These are phyloP conservation scores for Trididemnum miniatum DNA, from an alignment of 23 tunicate species.

Conservation along the genomic window DNA sequence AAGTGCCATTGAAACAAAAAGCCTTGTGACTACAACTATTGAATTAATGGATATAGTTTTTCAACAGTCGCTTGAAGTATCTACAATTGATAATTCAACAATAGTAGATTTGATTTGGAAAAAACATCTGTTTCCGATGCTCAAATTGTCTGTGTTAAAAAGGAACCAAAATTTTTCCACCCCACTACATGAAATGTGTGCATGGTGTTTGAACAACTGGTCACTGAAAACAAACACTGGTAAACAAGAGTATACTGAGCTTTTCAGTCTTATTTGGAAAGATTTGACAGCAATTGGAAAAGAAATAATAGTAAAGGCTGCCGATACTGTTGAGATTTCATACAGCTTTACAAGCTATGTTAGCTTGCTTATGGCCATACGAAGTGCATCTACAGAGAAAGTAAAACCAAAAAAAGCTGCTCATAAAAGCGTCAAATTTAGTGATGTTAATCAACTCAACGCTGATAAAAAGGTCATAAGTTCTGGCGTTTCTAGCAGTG, in stretches of 20 bases:
- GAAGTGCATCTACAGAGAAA: neutral
- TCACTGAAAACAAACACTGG: constrained; percentile 1
- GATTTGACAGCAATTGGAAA: constrained; percentile 17
- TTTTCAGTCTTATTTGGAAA: constrained; percentile 33
- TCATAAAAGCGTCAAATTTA: neutral
- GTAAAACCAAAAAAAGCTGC: neutral
- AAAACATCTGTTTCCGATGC: constrained; percentile 37
- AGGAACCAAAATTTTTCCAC: neutral
- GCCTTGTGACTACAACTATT: constrained; percentile 34
- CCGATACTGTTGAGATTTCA: neutral
- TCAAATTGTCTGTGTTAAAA: constrained; percentile 9
- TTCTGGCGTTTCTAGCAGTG: neutral
- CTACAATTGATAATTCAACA: constrained; percentile 14
- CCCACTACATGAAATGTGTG: constrained; percentile 36
- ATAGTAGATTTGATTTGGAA: constrained; percentile 18
- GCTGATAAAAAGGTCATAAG: neutral
- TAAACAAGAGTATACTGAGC: neutral
- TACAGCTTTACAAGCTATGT: neutral
- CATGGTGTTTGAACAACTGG: constrained; percentile 1
- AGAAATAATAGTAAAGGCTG: neutral
- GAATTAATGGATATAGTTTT: constrained; percentile 52
- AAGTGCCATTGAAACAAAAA: constrained; percentile 55
- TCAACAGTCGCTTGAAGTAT: constrained; percentile 8
- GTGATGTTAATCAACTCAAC: neutral
- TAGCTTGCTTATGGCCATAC: neutral